These are phyloP conservation scores for Ornithoptera priamus DNA, from an alignment of 2,888 invertebrate genomes.

Conservation along the genomic window DNA sequence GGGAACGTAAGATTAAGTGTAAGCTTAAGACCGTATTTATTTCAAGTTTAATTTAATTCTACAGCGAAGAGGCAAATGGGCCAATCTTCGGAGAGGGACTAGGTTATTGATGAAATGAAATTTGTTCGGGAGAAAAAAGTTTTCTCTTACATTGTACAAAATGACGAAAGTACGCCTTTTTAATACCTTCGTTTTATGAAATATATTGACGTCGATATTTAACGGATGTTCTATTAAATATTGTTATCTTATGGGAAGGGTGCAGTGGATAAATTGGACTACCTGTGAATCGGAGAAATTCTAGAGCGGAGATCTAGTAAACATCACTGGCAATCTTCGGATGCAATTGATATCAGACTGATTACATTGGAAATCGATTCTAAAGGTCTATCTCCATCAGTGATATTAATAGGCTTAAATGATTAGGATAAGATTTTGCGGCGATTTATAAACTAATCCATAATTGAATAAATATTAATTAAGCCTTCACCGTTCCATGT, in stretches of 20 bases:
- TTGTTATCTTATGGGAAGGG: too few relatives aligned
- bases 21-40: conserved; percentile 21
- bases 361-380: background rate
- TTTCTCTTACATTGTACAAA: background rate
- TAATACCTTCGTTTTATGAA: background rate
- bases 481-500: too few relatives aligned
- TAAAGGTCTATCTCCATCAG: background rate
- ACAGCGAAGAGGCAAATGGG: conserved; percentile 19
- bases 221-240: too few relatives aligned
- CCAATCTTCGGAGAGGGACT: conserved; percentile 13
- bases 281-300: background rate
- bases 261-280: background rate
- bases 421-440: background rate
- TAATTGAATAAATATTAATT: background rate
- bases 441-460: background rate
- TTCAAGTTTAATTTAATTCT: conserved; percentile 27
- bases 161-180: background rate
- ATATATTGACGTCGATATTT: too few relatives aligned
- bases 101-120: conserved; percentile 24
- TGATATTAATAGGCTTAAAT: background rate
- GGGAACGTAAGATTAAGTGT: conserved; percentile 21
- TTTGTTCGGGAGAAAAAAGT: conserved; percentile 10
- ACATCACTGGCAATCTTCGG: background rate
- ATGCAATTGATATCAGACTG: background rate
- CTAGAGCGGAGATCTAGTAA: background rate